phyloP scores from a whole-genome alignment of 2,797 vertebrate genomes.

The Spea hammondii region DNA sequence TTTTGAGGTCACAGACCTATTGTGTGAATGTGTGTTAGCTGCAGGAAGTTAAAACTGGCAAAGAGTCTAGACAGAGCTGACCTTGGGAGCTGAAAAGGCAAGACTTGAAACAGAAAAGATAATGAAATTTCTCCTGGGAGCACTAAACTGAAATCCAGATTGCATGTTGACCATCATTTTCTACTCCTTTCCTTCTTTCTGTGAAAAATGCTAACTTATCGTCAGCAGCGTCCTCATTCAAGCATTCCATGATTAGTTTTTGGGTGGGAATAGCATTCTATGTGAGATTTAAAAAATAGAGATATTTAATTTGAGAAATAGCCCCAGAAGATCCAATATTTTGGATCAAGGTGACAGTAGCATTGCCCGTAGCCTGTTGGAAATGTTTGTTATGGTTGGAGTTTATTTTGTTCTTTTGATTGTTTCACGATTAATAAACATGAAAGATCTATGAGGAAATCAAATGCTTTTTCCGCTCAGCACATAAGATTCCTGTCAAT shows the following conservation, averaged over 20 bases:
- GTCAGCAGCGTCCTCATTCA: slow-evolving; percentile 66
- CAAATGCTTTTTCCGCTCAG: no score
- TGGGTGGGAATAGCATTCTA: slow-evolving; percentile 56
- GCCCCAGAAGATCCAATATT: slow-evolving; percentile 49
- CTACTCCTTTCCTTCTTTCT: slow-evolving; percentile 66
- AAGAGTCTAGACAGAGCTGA: slow-evolving; percentile 81
- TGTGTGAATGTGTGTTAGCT: slow-evolving; percentile 63
- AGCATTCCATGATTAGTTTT: slow-evolving; percentile 57
- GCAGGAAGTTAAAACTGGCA: slow-evolving; percentile 66
- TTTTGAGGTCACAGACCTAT: slow-evolving; percentile 55
- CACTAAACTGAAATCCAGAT: slow-evolving; percentile 78
- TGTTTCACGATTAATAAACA: no score
- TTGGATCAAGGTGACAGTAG: background rate
- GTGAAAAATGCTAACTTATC: slow-evolving; percentile 75
- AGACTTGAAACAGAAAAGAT: slow-evolving; percentile 76
- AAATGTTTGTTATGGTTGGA: background rate
- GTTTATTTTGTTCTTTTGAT: background rate
- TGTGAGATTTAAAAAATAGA: slow-evolving; percentile 38
- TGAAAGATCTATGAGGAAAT: no score
- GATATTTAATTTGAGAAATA: slow-evolving; percentile 53
- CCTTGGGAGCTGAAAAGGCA: slow-evolving; percentile 79
- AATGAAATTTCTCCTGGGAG: slow-evolving; percentile 87
- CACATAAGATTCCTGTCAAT: no score
- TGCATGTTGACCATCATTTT: slow-evolving; percentile 71
- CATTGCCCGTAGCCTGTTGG: background rate